Conservation (phyloP, 2,113 vertebrate species). For the Herpetotheres cachinnans region DNA sequence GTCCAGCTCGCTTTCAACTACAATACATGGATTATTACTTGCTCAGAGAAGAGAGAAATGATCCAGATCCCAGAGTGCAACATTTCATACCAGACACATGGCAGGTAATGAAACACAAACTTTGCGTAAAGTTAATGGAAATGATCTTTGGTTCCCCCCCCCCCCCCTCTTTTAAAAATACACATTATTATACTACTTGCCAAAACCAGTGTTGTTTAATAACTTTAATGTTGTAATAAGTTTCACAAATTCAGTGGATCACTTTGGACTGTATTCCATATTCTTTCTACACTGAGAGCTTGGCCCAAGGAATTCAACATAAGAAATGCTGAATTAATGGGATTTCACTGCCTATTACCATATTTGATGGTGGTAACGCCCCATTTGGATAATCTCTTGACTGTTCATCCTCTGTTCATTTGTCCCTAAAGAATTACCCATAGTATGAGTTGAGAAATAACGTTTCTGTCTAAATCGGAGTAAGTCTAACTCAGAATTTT, state of each 20-base stretch:
- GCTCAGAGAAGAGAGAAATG: constrained; percentile 70
- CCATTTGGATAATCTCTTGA: neutral
- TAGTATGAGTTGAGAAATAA: neutral
- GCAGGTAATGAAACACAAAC: constrained; percentile 66
- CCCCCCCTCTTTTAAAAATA: no score
- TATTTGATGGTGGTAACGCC: neutral
- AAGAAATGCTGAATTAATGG: neutral
- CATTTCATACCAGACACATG: constrained; percentile 77
- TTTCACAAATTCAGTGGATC: neutral
- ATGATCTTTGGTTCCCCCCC: no score
- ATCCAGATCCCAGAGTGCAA: constrained; percentile 71
- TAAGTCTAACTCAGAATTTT: neutral
- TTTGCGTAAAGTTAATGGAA: neutral
- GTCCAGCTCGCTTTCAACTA: constrained; percentile 70
- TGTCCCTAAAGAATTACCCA: neutral
- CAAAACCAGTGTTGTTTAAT: neutral
- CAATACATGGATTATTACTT: constrained; percentile 73
- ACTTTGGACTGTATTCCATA: neutral
- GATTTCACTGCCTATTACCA: neutral
- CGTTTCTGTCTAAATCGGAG: neutral
- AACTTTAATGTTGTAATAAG: neutral
- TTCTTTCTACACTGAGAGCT: neutral
- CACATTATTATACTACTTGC: neutral
- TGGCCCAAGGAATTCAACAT: neutral
- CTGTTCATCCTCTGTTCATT: neutral